A percentile compares a stretch with the other conserved stretches of the same genome.
Conservation (phyloP, 2,113 vertebrate species). For the Pelobates fuscus region DNA sequence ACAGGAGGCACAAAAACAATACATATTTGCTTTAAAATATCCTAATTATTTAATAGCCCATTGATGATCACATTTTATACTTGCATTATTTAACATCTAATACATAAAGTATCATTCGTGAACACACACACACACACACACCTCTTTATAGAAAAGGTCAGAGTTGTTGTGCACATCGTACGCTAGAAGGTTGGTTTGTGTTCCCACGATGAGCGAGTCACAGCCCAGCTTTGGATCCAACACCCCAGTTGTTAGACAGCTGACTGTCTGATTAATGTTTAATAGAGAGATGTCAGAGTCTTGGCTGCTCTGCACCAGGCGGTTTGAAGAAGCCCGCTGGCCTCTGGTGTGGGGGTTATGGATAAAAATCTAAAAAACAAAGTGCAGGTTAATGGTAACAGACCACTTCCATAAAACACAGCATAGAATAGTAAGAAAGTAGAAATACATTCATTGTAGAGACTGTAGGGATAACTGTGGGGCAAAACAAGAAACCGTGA, state of each 20-base stretch:
- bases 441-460: too few relatives aligned
- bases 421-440: too few relatives aligned
- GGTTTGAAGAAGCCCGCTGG: constrained; percentile 70
- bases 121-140: constrained; percentile 52
- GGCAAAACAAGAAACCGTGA: too few relatives aligned
- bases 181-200: constrained; percentile 90
- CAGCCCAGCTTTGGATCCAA: constrained; percentile 77
- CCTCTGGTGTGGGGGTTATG: constrained; percentile 88
- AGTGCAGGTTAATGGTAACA: neutral
- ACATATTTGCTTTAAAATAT: too few relatives aligned
- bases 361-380: constrained; percentile 84
- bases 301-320: constrained; percentile 80
- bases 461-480: too few relatives aligned
- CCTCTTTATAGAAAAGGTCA: constrained; percentile 95
- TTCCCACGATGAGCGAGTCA: constrained; percentile 88
- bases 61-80: too few relatives aligned
- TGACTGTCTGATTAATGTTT: constrained; percentile 93
- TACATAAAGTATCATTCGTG: too few relatives aligned
- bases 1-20: too few relatives aligned
- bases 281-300: constrained; percentile 91
- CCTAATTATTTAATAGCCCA: too few relatives aligned
- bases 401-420: too few relatives aligned
- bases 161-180: constrained; percentile 94
- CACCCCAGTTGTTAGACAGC: constrained; percentile 82
- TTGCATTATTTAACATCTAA: too few relatives aligned